Conservation (phyloP, 2,888 invertebrate genomes). For the Boloria euphrosyne region DNA sequence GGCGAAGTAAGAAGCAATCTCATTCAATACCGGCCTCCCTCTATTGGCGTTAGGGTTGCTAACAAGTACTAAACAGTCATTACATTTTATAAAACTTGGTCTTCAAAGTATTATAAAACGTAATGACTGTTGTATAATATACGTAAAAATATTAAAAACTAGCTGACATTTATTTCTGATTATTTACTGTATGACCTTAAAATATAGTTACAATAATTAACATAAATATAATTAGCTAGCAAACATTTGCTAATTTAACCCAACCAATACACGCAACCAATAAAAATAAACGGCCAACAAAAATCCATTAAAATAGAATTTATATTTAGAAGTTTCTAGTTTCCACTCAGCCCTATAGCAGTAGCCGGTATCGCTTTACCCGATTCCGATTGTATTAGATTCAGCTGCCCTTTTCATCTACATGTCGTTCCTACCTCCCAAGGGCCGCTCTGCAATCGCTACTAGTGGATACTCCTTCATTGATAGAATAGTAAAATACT, state of each 20-base stretch:
- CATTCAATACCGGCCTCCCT: constrained; percentile 78
- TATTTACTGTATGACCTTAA: no score
- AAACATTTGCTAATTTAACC: no score
- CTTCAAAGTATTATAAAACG: constrained; percentile 68
- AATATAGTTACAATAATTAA: no score
- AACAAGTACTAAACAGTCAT: no score
- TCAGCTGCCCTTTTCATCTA: constrained; percentile 82
- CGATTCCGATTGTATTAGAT: constrained; percentile 82
- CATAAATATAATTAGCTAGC: no score
- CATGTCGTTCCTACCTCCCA: constrained; percentile 70
- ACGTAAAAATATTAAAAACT: no score
- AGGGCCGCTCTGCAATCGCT: constrained; percentile 49
- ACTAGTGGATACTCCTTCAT: constrained; percentile 63
- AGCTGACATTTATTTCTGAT: no score
- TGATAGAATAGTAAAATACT: neutral
- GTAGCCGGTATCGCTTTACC: constrained; percentile 76
- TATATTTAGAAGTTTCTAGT: no score
- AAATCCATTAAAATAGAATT: no score
- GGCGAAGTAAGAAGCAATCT: constrained; percentile 83
- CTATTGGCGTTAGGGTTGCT: constrained; percentile 63
- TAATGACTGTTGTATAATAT: constrained; percentile 78
- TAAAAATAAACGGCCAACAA: no score
- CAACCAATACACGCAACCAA: no score
- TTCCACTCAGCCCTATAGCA: constrained; percentile 40
- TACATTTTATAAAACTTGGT: constrained; percentile 75